Evolutionary conservation across 2,888 invertebrate species (phyloP).

Genomic region (Ganaspis brasiliensis): DNA sequence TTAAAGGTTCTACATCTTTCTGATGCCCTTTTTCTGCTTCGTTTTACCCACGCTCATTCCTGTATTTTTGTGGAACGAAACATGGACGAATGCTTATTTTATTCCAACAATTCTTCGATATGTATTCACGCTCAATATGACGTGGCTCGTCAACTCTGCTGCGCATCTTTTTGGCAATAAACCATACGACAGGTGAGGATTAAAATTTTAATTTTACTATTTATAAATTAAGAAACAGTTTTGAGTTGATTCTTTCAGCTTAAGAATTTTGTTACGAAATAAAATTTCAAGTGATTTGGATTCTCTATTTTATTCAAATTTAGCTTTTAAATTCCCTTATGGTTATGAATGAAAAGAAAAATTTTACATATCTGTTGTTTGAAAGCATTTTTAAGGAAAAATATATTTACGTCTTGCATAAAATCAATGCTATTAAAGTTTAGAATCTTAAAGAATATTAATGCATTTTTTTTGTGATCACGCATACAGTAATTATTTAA

Average conservation of each 20-base stretch:
- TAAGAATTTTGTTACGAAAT: slow-evolving; percentile 16
- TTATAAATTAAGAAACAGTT: no score
- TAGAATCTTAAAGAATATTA: not conserved
- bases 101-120: slow-evolving; percentile 88
- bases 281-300: not conserved
- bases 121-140: slow-evolving; percentile 88
- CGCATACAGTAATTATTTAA: no score
- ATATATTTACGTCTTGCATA: no score
- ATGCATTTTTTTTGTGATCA: not conserved
- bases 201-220: no score
- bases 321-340: not conserved
- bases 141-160: slow-evolving; percentile 95
- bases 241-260: not conserved
- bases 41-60: slow-evolving; percentile 88
- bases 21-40: slow-evolving; percentile 87
- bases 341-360: slow-evolving; percentile 2
- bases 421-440: no score
- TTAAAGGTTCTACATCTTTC: slow-evolving; percentile 84
- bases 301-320: not conserved
- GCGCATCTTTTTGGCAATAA: slow-evolving; percentile 90
- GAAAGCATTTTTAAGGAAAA: not conserved
- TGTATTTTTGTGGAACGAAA: slow-evolving; percentile 87
- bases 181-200: slow-evolving; percentile 87
- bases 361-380: slow-evolving; percentile 25
- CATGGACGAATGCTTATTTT: slow-evolving; percentile 85